Percentiles rank a stretch among this genome's conserved stretches.
These are phyloP conservation scores for Chrysopa pallens DNA, from an alignment of 1,140 invertebrate genomes.

Conservation along the genomic window DNA sequence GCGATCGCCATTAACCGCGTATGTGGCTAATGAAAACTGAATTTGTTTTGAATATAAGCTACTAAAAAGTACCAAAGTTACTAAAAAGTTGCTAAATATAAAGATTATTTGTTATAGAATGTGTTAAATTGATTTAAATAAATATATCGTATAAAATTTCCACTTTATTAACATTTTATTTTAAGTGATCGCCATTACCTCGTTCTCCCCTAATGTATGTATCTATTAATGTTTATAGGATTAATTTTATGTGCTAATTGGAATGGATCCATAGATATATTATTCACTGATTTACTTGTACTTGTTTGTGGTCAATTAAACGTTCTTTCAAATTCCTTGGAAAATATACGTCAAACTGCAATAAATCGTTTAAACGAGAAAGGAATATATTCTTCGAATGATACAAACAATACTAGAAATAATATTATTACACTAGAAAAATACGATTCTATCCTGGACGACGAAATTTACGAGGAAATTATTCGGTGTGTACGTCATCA, in stretches of 20 bases:
- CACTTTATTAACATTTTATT: too few species aligned
- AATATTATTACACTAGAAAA: neutral
- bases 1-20: too few species aligned
- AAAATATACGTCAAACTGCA: slow-evolving; percentile 6
- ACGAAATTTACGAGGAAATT: slow-evolving; percentile 9
- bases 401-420: neutral
- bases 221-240: slow-evolving; percentile 6
- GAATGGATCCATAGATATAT: slow-evolving; percentile 14
- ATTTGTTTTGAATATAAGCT: too few species aligned
- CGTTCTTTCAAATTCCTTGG: slow-evolving; percentile 14
- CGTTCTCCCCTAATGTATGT: too few species aligned
- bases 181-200: too few species aligned
- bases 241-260: slow-evolving; percentile 11
- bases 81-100: too few species aligned
- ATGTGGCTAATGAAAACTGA: too few species aligned
- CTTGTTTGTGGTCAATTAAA: slow-evolving; percentile 12
- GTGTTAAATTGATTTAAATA: too few species aligned
- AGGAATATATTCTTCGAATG: neutral
- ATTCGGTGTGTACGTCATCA: slow-evolving; percentile 12
- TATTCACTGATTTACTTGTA: slow-evolving; percentile 12
- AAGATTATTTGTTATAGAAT: too few species aligned
- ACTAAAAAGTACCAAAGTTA: too few species aligned
- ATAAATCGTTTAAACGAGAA: slow-evolving; percentile 1
- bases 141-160: too few species aligned
- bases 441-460: slow-evolving; percentile 2